Conservation (phyloP, 1,140 invertebrate species). For the Caerostris extrusa region DNA sequence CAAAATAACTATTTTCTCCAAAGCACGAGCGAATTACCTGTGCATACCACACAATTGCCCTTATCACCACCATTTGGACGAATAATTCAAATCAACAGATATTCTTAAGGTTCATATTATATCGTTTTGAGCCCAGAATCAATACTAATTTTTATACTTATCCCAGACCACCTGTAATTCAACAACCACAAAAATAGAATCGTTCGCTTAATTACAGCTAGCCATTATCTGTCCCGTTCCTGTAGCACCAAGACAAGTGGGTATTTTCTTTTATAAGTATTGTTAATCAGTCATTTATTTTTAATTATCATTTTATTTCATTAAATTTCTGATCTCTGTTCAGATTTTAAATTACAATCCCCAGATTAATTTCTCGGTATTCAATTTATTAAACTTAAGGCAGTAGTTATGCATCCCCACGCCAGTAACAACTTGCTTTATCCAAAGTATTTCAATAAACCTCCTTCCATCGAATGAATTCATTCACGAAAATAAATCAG, state of each 20-base stretch:
- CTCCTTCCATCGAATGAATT: no score
- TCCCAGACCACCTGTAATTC: constrained; percentile 14
- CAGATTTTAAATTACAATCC: no score
- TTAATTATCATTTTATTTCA: no score
- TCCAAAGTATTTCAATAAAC: no score
- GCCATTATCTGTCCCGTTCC: background rate
- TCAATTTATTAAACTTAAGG: no score
- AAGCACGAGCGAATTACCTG: background rate
- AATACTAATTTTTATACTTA: constrained; percentile 28
- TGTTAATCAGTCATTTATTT: no score
- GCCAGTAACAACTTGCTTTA: no score
- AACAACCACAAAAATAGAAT: constrained; percentile 12
- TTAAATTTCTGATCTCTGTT: no score
- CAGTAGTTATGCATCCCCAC: no score
- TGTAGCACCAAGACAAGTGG: background rate
- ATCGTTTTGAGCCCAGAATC: constrained; percentile 55
- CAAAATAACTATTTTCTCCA: background rate
- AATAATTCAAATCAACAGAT: constrained; percentile 50
- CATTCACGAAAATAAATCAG: no score
- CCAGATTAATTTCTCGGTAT: no score
- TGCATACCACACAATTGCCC: background rate
- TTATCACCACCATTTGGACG: constrained; percentile 2
- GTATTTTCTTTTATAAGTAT: background rate
- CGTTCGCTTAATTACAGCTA: constrained; percentile 5
- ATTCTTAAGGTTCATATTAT: constrained; percentile 54